phyloP scores from a whole-genome alignment of 2,888 invertebrate species.

The Erpobdella octoculata region DNA sequence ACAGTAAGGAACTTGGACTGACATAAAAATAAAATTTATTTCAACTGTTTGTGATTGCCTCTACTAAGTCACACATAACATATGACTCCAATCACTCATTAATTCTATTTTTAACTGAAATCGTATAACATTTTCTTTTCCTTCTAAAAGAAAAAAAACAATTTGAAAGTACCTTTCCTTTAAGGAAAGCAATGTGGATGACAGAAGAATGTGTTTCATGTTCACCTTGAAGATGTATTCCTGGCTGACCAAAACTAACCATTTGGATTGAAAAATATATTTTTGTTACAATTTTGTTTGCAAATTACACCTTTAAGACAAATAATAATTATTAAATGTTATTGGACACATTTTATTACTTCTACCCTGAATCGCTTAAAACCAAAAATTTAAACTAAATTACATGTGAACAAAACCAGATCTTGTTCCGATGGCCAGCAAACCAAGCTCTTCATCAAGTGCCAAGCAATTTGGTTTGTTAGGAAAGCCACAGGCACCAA shows the following conservation, averaged over 20 bases:
- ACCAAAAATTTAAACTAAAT: no score
- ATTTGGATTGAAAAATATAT: no score
- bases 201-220: conserved; percentile 5
- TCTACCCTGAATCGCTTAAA: no score
- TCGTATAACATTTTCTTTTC: no score
- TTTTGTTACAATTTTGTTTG: no score
- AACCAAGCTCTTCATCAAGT: conserved; percentile 14
- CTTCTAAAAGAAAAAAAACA: neutral
- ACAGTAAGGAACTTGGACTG: conserved; percentile 9
- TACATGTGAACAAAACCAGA: conserved; percentile 21
- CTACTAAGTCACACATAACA: neutral
- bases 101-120: no score
- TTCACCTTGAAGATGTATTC: conserved; percentile 16
- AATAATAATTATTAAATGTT: no score
- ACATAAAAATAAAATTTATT: neutral
- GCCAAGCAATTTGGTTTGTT: conserved; percentile 22
- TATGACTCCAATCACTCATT: no score
- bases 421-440: conserved; percentile 18
- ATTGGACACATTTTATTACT: no score
- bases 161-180: conserved; percentile 2
- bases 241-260: conserved; percentile 19
- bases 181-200: conserved; percentile 9
- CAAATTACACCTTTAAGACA: no score
- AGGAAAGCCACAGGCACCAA: conserved; percentile 9
- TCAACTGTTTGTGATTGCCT: neutral